A percentile compares a stretch with the other conserved stretches of the same genome.
Conservation (phyloP, 2,113 vertebrate genomes). For the Lasiurus cinereus region DNA sequence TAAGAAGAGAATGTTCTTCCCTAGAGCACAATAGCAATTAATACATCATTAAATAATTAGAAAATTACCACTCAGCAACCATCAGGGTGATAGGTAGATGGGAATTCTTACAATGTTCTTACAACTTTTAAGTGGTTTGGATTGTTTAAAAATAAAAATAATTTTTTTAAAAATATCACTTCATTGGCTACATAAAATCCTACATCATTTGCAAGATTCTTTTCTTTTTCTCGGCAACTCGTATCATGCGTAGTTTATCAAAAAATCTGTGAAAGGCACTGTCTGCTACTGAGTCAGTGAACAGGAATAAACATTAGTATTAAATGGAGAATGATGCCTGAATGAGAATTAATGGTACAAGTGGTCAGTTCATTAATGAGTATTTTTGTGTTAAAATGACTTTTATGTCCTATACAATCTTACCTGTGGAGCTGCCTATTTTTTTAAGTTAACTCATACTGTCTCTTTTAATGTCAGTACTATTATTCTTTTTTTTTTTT, state of each 20-base stretch:
- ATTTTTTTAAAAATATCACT: neutral
- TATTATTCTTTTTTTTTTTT: neutral
- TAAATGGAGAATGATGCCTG: neutral
- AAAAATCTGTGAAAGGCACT: neutral
- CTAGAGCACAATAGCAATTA: neutral
- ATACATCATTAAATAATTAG: neutral
- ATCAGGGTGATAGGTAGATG: neutral
- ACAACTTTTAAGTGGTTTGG: neutral
- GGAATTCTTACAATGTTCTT: no score
- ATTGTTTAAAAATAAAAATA: neutral
- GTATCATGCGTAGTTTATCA: neutral
- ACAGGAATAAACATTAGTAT: neutral
- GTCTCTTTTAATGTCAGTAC: neutral
- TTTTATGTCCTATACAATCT: neutral
- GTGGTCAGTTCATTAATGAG: neutral
- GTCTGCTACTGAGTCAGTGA: neutral
- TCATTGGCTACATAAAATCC: neutral
- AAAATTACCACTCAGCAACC: neutral
- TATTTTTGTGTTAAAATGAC: neutral
- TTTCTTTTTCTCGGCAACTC: constrained; percentile 7
- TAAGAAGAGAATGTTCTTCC: no score
- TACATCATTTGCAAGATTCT: neutral
- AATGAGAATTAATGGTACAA: neutral
- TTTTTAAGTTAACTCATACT: neutral
- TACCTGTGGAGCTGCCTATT: neutral